A percentile compares a stretch with the other conserved stretches of the same genome.
phyloP scores from a whole-genome alignment of 2,797 vertebrate genomes.

The Gadopsis marmoratus region DNA sequence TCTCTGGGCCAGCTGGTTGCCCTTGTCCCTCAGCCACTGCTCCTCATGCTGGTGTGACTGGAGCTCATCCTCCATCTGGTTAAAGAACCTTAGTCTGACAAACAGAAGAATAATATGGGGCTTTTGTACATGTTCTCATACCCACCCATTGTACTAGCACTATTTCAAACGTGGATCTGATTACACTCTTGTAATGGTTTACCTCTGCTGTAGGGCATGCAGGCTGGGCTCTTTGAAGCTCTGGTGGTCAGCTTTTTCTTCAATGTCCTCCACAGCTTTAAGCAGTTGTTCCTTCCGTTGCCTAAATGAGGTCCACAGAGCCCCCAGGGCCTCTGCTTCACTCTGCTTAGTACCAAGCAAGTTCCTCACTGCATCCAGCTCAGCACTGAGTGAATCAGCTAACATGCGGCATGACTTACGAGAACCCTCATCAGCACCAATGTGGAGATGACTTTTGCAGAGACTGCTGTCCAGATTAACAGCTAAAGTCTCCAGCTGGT shows the following conservation, averaged over 20 bases:
- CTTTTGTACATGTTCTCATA: constrained; percentile 4
- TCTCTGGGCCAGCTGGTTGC: constrained; percentile 92
- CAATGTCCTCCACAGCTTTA: constrained; percentile 92
- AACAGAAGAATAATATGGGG: constrained; percentile 6
- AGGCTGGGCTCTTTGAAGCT: constrained; percentile 89
- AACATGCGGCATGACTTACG: constrained; percentile 90
- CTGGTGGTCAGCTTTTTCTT: constrained; percentile 92
- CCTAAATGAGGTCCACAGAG: constrained; percentile 88
- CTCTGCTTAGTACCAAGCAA: constrained; percentile 88
- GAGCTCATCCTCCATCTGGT: constrained; percentile 95
- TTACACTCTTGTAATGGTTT: background rate
- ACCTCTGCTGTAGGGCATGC: constrained; percentile 94
- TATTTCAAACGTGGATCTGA: background rate
- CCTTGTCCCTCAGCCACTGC: constrained; percentile 95
- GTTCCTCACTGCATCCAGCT: constrained; percentile 91
- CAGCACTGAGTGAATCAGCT: constrained; percentile 86
- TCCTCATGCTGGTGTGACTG: constrained; percentile 95
- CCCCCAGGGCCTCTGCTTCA: constrained; percentile 93
- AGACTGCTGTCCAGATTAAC: constrained; percentile 88
- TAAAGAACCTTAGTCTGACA: constrained; percentile 91
- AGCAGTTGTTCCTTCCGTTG: constrained; percentile 92
- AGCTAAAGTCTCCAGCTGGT: constrained; percentile 87
- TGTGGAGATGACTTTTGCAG: constrained; percentile 92
- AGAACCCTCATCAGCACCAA: constrained; percentile 83
- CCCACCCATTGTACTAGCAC: background rate